Evolutionary conservation across 2,888 invertebrate genomes (phyloP).

Genomic region (Rhagonycha lutea): DNA sequence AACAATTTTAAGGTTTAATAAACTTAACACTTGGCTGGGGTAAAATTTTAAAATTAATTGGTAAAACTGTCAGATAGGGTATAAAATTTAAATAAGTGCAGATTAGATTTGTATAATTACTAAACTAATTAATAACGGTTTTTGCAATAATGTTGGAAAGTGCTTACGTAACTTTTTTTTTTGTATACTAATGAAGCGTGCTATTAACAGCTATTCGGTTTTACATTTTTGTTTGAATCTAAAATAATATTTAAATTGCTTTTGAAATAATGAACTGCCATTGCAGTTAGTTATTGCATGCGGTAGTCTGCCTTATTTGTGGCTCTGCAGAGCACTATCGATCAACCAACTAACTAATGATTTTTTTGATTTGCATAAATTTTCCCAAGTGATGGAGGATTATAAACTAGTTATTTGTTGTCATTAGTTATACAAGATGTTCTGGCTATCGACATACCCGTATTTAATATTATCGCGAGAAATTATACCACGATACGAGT

Average conservation of each 20-base stretch:
- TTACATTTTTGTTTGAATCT: not conserved
- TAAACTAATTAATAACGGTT: not conserved
- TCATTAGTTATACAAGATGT: not conserved
- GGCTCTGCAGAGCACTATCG: not conserved
- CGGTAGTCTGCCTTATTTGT: not conserved
- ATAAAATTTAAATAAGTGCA: not conserved
- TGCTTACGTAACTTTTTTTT: not conserved
- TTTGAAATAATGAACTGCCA: not conserved
- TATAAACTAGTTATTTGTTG: not conserved
- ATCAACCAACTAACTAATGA: not conserved
- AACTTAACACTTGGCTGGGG: not conserved
- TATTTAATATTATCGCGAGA: conserved; percentile 8
- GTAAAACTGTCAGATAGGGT: not conserved
- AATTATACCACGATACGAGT: not conserved
- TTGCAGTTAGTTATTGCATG: not conserved
- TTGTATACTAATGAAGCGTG: not conserved
- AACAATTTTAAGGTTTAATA: not conserved
- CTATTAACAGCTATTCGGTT: not conserved
- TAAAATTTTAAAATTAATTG: not conserved
- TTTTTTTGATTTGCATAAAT: not conserved
- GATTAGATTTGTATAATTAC: not conserved
- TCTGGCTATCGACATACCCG: not conserved
- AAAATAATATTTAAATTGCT: not conserved
- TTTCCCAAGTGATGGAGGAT: not conserved
- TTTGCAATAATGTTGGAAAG: not conserved